Base-by-base conservation (phyloP, 1,140 invertebrate species). In the Drosophila equinoxialis region DNA sequence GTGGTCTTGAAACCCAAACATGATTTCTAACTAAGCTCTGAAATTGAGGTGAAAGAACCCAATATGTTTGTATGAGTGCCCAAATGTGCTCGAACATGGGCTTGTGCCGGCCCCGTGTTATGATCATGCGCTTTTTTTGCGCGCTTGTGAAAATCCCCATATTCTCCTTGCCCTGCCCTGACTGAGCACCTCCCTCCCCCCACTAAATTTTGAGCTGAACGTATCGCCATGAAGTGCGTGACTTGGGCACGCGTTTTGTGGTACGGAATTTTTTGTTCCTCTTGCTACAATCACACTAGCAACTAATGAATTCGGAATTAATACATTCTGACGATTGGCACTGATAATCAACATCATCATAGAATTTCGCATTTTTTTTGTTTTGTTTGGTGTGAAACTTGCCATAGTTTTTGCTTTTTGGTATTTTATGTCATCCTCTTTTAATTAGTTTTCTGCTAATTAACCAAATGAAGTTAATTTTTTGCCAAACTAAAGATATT, bases 271-370 rank as follows among this genome's bases (percentile, higher is more conserved):
- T 82, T 79, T 79, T 4, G 2, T 68, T n/a, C 10, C 64, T 39
- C 65, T 60, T 72, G 61, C 48, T 59, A 55, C 48, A 35, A 23
- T 5, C 42, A 51, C 45, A 51, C 45, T 23, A 11, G 14, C 64
- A 74, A 55, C 70, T 83, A 77, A 83, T 84, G 73, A 84, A 79
- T 70, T 54, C 61, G 64, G 70, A 79, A 83, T 83, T 82, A 79
- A 83, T 83, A 81, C 79, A 81, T 81, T 83, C 76, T 48, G 45
- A 51, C 17, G 45, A 51, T 51, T 51, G 45, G 17, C 45, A 20
- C 45, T 51, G 45, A 51, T 51, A 51, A 51, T 51, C 17, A 51
- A 51, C 17, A 51, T 20, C 17, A 23, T 51, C 45, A 30, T 6
- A 6, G 17, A 6, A 48, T 13, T 48, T 17, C 5, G 30, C 30